A percentile compares a stretch with the other conserved stretches of the same genome.
phyloP scores from a whole-genome alignment of 2,797 vertebrate genomes.

The Philypnodon macrostomus region DNA sequence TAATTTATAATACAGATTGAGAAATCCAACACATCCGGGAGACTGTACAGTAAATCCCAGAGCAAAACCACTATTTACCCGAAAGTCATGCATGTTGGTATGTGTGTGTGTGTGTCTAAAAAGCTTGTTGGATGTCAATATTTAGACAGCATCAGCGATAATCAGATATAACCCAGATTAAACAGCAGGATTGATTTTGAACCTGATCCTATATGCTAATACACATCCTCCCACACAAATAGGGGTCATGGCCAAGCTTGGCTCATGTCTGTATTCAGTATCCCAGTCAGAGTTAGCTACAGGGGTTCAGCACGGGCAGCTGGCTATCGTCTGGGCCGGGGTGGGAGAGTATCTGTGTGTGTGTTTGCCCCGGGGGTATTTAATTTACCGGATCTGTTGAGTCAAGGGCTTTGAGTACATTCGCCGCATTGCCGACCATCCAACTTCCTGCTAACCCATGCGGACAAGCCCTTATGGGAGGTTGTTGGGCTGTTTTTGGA shows the following conservation, averaged over 20 bases:
- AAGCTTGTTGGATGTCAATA: constrained; percentile 41
- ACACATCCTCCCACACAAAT: constrained; percentile 10
- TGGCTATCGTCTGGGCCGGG: constrained; percentile 21
- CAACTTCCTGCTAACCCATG: constrained; percentile 38
- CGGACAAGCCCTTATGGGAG: constrained; percentile 21
- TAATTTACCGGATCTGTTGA: constrained; percentile 50
- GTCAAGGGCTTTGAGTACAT: constrained; percentile 53
- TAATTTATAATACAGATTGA: too few species aligned
- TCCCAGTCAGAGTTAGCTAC: constrained; percentile 23
- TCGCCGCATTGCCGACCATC: constrained; percentile 22
- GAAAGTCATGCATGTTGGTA: not conserved
- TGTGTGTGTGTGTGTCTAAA: constrained; percentile 13
- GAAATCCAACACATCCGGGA: not conserved
- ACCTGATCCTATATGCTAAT: constrained; percentile 29
- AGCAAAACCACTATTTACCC: not conserved
- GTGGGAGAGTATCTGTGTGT: constrained; percentile 14
- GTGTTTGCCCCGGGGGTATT: constrained; percentile 37
- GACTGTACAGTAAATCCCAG: not conserved
- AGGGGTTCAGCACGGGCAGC: constrained; percentile 35
- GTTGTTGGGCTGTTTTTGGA: constrained; percentile 7
- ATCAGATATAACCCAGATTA: constrained; percentile 47
- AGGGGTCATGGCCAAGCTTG: constrained; percentile 23
- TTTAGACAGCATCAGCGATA: constrained; percentile 47
- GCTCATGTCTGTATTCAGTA: constrained; percentile 18
- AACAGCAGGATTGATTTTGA: constrained; percentile 43